Conservation (phyloP, 2,113 vertebrate genomes). For the Oreochromis niloticus region DNA sequence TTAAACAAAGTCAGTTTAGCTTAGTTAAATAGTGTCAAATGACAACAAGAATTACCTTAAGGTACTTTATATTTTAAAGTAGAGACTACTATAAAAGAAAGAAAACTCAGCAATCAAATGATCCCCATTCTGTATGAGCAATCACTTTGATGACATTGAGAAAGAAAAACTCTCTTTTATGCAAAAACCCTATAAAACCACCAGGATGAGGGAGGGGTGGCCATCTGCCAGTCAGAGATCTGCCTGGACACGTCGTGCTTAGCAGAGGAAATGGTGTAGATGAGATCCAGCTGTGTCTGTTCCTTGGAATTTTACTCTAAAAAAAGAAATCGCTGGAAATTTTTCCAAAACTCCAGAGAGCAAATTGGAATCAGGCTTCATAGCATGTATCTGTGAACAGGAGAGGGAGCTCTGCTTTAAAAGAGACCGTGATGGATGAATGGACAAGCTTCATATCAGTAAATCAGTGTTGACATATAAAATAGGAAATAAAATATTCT, state of each 20-base stretch:
- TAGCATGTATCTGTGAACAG: too few relatives aligned
- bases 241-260: too few relatives aligned
- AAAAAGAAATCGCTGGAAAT: rapidly evolving
- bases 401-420: too few relatives aligned
- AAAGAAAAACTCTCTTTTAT: too few relatives aligned
- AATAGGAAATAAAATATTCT: background rate
- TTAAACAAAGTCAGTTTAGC: background rate
- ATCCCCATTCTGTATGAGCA: background rate
- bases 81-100: background rate
- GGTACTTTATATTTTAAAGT: background rate
- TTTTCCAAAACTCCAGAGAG: rapidly evolving
- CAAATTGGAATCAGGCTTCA: too few relatives aligned
- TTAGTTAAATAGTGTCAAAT: too few relatives aligned
- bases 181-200: too few relatives aligned
- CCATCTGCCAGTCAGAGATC: too few relatives aligned
- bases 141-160: background rate
- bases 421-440: too few relatives aligned
- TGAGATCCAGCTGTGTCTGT: rapidly evolving
- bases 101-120: background rate
- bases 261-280: background rate
- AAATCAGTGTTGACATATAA: background rate
- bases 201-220: too few relatives aligned
- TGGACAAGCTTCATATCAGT: background rate
- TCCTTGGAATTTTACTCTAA: background rate
- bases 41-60: too few relatives aligned